A percentile compares a stretch with the other conserved stretches of the same genome.
Conservation (phyloP, 2,797 vertebrate species). For the Phyllotis vaccarum region DNA sequence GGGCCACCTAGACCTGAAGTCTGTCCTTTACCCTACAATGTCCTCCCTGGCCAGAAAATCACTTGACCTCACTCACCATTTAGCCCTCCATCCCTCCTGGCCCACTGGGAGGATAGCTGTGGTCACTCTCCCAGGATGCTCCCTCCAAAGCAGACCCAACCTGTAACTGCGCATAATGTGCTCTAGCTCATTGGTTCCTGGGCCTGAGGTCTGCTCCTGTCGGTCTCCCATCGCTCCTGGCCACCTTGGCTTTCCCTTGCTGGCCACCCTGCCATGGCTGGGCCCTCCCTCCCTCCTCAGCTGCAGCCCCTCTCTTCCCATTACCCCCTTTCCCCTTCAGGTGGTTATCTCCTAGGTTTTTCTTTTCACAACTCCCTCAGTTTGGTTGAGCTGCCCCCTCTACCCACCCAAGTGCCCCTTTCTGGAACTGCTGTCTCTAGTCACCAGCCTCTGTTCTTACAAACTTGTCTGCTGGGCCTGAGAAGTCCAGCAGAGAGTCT, state of each 20-base stretch:
- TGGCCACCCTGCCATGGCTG: background rate
- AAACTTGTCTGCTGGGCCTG: background rate
- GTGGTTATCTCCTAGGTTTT: background rate
- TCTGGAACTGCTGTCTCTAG: background rate
- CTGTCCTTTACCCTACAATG: background rate
- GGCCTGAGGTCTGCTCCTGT: background rate
- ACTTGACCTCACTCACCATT: background rate
- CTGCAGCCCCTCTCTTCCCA: background rate
- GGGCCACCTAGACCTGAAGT: background rate
- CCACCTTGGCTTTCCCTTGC: no score
- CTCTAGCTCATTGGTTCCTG: background rate
- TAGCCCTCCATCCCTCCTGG: accelerated
- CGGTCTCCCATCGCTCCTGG: background rate
- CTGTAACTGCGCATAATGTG: background rate
- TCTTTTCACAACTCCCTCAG: background rate
- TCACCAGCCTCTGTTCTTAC: background rate
- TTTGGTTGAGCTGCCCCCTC: background rate
- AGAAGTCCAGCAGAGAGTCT: background rate
- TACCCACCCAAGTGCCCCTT: background rate
- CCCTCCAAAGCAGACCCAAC: background rate
- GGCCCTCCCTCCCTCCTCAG: background rate
- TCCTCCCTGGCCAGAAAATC: background rate
- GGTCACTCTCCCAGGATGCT: no score
- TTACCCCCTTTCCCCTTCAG: background rate
- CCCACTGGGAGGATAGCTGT: background rate